phyloP scores from a whole-genome alignment of 1,140 invertebrate genomes.

The Andricus grossulariae region DNA sequence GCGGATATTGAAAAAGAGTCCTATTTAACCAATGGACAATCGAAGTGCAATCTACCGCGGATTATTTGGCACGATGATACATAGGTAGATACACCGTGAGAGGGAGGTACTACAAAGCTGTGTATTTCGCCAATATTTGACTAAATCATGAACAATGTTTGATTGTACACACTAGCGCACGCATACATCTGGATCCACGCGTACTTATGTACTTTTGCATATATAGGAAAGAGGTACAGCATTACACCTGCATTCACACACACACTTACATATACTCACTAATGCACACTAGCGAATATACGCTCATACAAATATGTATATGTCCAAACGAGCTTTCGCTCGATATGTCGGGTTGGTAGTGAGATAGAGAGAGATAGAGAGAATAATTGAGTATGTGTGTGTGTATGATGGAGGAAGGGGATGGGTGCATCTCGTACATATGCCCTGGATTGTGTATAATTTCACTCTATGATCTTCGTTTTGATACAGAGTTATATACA shows the following conservation, averaged over 20 bases:
- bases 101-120: conserved; percentile 72
- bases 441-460: neutral
- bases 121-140: conserved; percentile 77
- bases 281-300: neutral
- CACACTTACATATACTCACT: conserved; percentile 1
- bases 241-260: conserved; percentile 19
- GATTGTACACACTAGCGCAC: conserved; percentile 69
- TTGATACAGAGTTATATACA: no score
- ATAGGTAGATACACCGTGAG: conserved; percentile 58
- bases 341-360: conserved; percentile 1
- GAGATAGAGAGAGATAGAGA: conserved; percentile 1
- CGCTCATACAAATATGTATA: conserved; percentile 8
- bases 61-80: conserved; percentile 72
- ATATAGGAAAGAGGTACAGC: neutral
- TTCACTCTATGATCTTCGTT: neutral
- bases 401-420: neutral
- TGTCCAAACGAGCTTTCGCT: conserved; percentile 7
- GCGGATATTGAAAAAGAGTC: conserved; percentile 13
- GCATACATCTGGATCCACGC: conserved; percentile 38
- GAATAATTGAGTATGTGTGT: conserved; percentile 13
- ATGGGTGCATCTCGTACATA: neutral
- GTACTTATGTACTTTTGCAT: conserved; percentile 32
- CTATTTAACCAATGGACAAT: conserved; percentile 30
- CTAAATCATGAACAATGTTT: conserved; percentile 77
- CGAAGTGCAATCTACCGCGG: conserved; percentile 67